Base-by-base conservation (phyloP, 2,797 vertebrate genomes). In the Tangara arthus region DNA sequence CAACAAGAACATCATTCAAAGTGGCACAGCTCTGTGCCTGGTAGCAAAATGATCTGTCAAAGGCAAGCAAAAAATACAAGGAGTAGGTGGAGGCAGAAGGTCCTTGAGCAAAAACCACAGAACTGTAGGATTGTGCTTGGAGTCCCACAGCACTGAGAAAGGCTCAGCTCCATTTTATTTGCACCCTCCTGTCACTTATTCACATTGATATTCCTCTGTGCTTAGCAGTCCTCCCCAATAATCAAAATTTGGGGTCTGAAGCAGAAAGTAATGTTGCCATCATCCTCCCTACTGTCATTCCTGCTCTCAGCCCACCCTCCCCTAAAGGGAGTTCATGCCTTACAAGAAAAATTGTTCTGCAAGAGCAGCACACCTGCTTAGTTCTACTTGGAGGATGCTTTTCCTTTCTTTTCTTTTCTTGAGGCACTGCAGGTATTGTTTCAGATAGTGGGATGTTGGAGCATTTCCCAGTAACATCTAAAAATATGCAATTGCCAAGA, bases 31-130 rank as follows among this genome's bases (percentile, higher is more conserved):
- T 1, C 0, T 4, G 2, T 66, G 47, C 17, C 27, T 77, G 56
- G 28, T 32, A 85, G 76, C 14, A 44, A n/a, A 83, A 64, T 20
- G 7, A 42, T 27, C 42, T 89, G 50, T 37, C 66, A 49, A 64
- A 82, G 12, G 23, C 26, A 34, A 68, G 34, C 27, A 34, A 49
- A 56, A 79, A 49, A 2, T 6, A 28, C 15, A 44, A 34, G 32
- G 26, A 13, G 7, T 4, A 1, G 5, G 16, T 34, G 23, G 56
- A 81, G 11, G 24, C 49, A 56, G 52, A 37, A 47, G 0, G 1
- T 8, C 8, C 6, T 9, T 15, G 13, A 39, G 32, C 7, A 37
- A 60, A 76, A 71, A 2, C 19, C 37, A 50, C 23, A 28, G 1
- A 42, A 16, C 2, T 24, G 7, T 3, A 50, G 30, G n/a, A 9